Evolutionary conservation across 2,888 invertebrate species (phyloP).

Genomic region (Didymodactylos carnosus): DNA sequence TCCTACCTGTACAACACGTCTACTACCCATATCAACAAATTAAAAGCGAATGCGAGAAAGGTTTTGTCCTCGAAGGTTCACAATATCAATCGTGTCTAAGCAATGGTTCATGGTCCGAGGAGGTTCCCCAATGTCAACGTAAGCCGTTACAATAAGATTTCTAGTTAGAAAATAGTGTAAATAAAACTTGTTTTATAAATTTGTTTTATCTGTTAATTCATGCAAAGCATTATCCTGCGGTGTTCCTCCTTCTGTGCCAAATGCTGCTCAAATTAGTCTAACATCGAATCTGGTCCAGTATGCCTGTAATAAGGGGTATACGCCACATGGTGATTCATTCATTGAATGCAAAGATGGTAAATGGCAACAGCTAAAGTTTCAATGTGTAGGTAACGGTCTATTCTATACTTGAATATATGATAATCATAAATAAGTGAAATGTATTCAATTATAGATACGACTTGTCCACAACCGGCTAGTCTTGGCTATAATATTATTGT

Average conservation of each 20-base stretch:
- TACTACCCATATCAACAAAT: not conserved
- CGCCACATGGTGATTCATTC: not conserved
- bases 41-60: not conserved
- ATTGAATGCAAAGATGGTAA: not conserved
- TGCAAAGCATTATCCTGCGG: not conserved
- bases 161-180: no score
- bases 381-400: no score
- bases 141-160: no score
- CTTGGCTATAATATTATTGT: not conserved
- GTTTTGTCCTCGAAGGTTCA: not conserved
- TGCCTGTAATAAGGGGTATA: not conserved
- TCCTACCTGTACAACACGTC: not conserved
- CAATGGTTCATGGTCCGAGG: not conserved
- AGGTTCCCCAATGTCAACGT: no score
- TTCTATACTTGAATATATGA: no score
- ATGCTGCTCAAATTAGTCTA: not conserved
- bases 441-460: not conserved
- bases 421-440: no score
- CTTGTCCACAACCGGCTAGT: not conserved
- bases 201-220: not conserved
- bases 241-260: slow-evolving; percentile 8
- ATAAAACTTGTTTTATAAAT: no score
- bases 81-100: not conserved
- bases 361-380: not conserved
- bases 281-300: not conserved